phyloP scores from a whole-genome alignment of 2,113 vertebrate species.

The Mus pahari region DNA sequence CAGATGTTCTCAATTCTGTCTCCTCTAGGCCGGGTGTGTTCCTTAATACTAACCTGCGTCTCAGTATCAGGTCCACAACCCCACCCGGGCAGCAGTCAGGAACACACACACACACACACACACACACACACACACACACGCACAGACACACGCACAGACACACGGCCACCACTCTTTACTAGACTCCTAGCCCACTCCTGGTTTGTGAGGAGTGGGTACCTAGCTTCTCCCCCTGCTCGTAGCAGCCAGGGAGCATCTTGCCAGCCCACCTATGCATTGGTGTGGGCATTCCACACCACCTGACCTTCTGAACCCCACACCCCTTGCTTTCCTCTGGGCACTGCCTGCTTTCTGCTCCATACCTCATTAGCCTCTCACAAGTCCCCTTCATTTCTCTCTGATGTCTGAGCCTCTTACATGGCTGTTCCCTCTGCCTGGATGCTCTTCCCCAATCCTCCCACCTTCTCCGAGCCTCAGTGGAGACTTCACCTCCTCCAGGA shows the following conservation, averaged over 20 bases:
- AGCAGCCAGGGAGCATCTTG: too few relatives aligned
- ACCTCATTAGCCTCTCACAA: neutral
- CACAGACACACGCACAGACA: too few relatives aligned
- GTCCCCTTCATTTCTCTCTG: neutral
- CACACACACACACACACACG: too few relatives aligned
- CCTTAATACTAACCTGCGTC: neutral
- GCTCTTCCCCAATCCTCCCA: neutral
- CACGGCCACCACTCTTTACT: too few relatives aligned
- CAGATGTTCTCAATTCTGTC: neutral
- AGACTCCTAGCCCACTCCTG: neutral
- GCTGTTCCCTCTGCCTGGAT: neutral
- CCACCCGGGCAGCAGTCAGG: neutral
- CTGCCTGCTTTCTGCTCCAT: neutral
- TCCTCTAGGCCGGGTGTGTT: neutral
- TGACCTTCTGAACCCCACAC: accelerated
- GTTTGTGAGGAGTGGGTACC: neutral
- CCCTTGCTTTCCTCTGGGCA: neutral
- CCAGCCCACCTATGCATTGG: neutral
- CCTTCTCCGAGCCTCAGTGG: neutral
- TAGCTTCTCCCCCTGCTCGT: neutral
- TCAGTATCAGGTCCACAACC: neutral
- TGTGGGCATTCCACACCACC: neutral
- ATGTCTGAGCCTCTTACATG: neutral
- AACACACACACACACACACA: neutral
- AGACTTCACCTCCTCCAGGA: neutral